Evolutionary conservation across 2,797 vertebrate genomes (phyloP).

Genomic region (Molossus alvarezi): DNA sequence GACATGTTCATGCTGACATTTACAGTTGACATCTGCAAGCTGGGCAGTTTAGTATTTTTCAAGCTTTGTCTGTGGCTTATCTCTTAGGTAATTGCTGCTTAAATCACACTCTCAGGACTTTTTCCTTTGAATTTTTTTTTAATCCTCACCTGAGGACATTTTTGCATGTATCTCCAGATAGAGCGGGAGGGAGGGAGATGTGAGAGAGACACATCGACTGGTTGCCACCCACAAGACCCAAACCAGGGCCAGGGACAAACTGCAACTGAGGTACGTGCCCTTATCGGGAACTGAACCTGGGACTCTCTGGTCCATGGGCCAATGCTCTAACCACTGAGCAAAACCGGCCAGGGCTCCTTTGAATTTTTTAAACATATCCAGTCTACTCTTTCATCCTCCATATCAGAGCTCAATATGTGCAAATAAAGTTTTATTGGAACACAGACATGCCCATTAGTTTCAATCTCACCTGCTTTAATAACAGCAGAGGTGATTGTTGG

Average conservation of each 20-base stretch:
- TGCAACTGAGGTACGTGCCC: too few relatives aligned
- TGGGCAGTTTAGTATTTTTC: background rate
- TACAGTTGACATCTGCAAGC: background rate
- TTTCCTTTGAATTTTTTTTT: constrained; percentile 7
- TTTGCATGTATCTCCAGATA: too few relatives aligned
- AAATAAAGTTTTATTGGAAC: constrained; percentile 59
- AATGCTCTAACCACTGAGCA: too few relatives aligned
- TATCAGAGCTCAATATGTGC: background rate
- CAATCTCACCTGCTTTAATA: background rate
- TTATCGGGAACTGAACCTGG: too few relatives aligned
- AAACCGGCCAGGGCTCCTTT: background rate
- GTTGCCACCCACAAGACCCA: too few relatives aligned
- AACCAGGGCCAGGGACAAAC: too few relatives aligned
- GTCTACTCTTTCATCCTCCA: background rate
- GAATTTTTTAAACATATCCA: constrained; percentile 25
- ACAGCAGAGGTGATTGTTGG: background rate
- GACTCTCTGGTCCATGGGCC: too few relatives aligned
- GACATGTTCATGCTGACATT: constrained; percentile 33
- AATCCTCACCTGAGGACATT: too few relatives aligned
- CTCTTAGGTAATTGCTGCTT: background rate
- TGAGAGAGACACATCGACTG: too few relatives aligned
- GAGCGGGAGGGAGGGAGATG: too few relatives aligned
- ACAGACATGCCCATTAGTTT: background rate
- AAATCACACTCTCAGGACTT: background rate
- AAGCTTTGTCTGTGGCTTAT: background rate